phyloP scores from a whole-genome alignment of 2,113 vertebrate genomes.

The Glaucomys volans region DNA sequence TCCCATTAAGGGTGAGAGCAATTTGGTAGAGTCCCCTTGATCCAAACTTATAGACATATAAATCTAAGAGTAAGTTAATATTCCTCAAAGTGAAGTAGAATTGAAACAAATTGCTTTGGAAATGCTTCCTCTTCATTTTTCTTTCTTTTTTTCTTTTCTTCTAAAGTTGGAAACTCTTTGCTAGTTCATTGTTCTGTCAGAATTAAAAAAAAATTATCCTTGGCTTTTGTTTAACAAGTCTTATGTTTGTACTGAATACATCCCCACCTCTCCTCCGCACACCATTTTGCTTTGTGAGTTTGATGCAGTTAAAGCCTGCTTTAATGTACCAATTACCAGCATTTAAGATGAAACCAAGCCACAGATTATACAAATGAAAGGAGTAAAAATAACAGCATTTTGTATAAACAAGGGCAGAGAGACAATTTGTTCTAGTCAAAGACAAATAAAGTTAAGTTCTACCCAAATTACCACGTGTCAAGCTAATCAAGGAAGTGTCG shows the following conservation, averaged over 20 bases:
- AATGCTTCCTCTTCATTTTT: slow-evolving; percentile 41
- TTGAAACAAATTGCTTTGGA: neutral
- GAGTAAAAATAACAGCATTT: slow-evolving; percentile 76
- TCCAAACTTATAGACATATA: neutral
- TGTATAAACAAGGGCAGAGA: slow-evolving; percentile 81
- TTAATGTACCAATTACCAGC: slow-evolving; percentile 73
- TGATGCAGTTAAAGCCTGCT: slow-evolving; percentile 72
- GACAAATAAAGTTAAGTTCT: slow-evolving; percentile 83
- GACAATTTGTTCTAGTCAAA: slow-evolving; percentile 82
- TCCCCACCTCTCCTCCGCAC: neutral
- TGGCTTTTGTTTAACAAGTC: slow-evolving; percentile 70
- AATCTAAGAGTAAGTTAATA: neutral
- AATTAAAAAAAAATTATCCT: slow-evolving; percentile 46
- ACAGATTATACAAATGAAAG: slow-evolving; percentile 77
- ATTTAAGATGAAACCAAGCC: slow-evolving; percentile 67
- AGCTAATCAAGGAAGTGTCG: slow-evolving; percentile 84
- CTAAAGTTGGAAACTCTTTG: slow-evolving; percentile 44
- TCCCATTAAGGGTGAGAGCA: slow-evolving; percentile 3
- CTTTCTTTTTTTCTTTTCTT: neutral
- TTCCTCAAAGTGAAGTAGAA: slow-evolving; percentile 25
- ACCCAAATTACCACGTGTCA: slow-evolving; percentile 85
- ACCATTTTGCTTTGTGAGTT: slow-evolving; percentile 61
- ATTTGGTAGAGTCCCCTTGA: neutral
- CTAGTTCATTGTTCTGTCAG: slow-evolving; percentile 61
- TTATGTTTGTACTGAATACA: slow-evolving; percentile 62